Conservation (phyloP, 2,113 vertebrate species). For the Gallinago paraguaiae region DNA sequence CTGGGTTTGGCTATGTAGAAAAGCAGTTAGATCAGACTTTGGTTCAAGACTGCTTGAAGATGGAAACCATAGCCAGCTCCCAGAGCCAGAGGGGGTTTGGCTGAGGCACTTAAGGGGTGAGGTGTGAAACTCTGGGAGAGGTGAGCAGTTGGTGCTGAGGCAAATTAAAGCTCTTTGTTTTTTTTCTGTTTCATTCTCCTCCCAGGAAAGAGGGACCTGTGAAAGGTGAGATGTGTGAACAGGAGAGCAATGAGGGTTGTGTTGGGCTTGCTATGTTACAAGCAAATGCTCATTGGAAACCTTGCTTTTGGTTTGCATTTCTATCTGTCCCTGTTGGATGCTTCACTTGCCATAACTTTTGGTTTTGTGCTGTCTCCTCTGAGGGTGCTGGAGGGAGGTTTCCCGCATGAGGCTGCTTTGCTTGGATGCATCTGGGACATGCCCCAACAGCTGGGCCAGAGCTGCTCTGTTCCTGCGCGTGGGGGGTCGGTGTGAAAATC, state of each 20-base stretch:
- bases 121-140: not conserved
- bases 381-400: not conserved
- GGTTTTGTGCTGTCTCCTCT: not conserved
- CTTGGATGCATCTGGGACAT: not conserved
- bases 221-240: not conserved
- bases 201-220: not conserved
- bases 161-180: not conserved
- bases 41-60: not conserved
- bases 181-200: not conserved
- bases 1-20: not conserved
- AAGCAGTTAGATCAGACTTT: not conserved
- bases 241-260: not conserved
- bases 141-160: not conserved
- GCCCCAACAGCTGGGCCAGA: not conserved
- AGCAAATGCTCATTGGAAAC: not conserved
- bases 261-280: not conserved
- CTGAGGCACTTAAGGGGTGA: not conserved
- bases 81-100: not conserved
- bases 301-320: not conserved
- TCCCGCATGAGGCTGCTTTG: rapidly evolving
- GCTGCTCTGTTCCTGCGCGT: not conserved
- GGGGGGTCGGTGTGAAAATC: not conserved
- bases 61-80: not conserved
- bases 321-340: not conserved
- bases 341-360: not conserved